Percentiles rank a stretch among this genome's conserved stretches.
These are phyloP conservation scores for Drosophila burlai DNA, from an alignment of 1,140 invertebrate species.

Conservation along the genomic window DNA sequence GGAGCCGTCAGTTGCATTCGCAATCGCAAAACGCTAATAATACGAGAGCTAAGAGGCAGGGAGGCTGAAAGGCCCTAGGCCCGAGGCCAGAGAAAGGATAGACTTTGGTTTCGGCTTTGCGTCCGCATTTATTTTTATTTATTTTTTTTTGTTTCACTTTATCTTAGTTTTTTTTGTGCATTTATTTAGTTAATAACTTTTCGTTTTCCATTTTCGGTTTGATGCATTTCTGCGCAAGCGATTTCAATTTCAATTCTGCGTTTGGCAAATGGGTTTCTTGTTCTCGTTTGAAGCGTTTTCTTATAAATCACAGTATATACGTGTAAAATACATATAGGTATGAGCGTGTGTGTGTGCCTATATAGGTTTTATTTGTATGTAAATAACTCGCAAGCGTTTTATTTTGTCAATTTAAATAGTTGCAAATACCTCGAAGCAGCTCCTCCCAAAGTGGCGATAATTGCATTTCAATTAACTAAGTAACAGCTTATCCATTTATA, in stretches of 20 bases:
- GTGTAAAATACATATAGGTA: conserved; percentile 79
- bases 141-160: conserved; percentile 21
- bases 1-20: conserved; percentile 36
- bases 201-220: conserved; percentile 28
- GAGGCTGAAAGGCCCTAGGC: conserved; percentile 29
- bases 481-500: conserved; percentile 75
- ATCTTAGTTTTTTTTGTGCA: conserved; percentile 57
- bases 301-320: conserved; percentile 83
- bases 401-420: conserved; percentile 46
- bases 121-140: conserved; percentile 58
- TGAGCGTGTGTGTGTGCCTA: conserved; percentile 37
- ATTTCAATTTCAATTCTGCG: conserved; percentile 51
- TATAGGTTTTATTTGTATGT: conserved; percentile 42
- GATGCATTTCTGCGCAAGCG: conserved; percentile 60
- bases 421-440: conserved; percentile 63
- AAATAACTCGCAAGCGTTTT: conserved; percentile 76
- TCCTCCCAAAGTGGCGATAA: conserved; percentile 57
- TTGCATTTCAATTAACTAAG: conserved; percentile 80
- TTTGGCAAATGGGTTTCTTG: conserved; percentile 58
- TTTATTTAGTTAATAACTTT: conserved; percentile 81
- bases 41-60: conserved; percentile 18
- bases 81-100: conserved; percentile 62
- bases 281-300: conserved; percentile 77
- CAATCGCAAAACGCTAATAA: conserved; percentile 53
- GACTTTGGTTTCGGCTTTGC: conserved; percentile 72